Conservation (phyloP, 2,113 vertebrate species). For the Prochilodus magdalenae region DNA sequence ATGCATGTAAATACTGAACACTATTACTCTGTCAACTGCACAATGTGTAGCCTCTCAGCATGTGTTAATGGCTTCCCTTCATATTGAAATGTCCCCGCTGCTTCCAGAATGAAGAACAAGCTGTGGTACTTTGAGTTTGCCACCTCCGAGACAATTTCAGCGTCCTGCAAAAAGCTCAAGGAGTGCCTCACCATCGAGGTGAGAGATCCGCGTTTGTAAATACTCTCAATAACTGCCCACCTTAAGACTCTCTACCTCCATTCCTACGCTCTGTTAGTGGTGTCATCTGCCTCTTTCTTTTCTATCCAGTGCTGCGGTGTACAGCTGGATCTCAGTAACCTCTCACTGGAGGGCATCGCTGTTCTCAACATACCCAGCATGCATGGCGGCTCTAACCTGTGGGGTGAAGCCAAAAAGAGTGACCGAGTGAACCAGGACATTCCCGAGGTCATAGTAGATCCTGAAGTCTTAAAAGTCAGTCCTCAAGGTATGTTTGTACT, state of each 20-base stretch:
- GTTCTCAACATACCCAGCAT: slow-evolving; percentile 95
- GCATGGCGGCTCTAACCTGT: slow-evolving; percentile 93
- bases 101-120: slow-evolving; percentile 89
- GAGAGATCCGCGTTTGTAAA: not conserved
- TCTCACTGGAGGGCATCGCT: slow-evolving; percentile 84
- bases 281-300: not conserved
- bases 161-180: slow-evolving; percentile 89
- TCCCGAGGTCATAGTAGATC: slow-evolving; percentile 83
- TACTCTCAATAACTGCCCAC: not conserved
- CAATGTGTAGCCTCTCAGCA: not conserved
- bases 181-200: slow-evolving; percentile 86
- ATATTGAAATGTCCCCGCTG: slow-evolving; percentile 17
- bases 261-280: not conserved
- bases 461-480: slow-evolving; percentile 85
- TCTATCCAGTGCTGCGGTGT: slow-evolving; percentile 82
- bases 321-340: slow-evolving; percentile 79
- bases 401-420: slow-evolving; percentile 86
- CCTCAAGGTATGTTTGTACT: slow-evolving; percentile 80
- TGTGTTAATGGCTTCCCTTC: slow-evolving; percentile 10
- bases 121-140: slow-evolving; percentile 94
- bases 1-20: not conserved
- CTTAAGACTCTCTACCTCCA: no score
- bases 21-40: not conserved
- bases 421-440: slow-evolving; percentile 69
- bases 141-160: slow-evolving; percentile 90